phyloP scores from a whole-genome alignment of 1,140 invertebrate genomes.

The Ceratoteleas bidentatus region DNA sequence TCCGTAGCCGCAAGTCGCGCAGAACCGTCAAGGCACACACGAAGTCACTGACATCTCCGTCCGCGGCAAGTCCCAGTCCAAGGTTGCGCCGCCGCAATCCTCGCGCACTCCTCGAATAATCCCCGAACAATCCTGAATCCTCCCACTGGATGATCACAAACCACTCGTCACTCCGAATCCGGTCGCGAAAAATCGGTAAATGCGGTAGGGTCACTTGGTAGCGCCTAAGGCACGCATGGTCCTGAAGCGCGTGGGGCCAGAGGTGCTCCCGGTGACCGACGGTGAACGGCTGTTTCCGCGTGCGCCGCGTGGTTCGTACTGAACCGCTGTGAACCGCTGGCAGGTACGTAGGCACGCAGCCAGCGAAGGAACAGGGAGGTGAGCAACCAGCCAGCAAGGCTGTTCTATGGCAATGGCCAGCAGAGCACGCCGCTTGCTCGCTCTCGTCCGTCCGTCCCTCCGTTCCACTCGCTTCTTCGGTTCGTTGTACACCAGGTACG shows the following conservation, averaged over 20 bases:
- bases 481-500: slow-evolving; percentile 61
- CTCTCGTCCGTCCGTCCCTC: slow-evolving; percentile 68
- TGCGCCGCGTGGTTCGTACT: slow-evolving; percentile 80
- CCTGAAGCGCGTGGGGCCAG: slow-evolving; percentile 54
- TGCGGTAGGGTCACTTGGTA: background rate
- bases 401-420: slow-evolving; percentile 64
- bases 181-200: background rate
- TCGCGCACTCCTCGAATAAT: slow-evolving; percentile 27
- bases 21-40: slow-evolving; percentile 70
- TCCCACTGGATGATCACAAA: too few relatives aligned
- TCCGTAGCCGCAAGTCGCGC: slow-evolving; percentile 54
- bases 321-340: slow-evolving; percentile 72
- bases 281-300: slow-evolving; percentile 78
- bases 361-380: slow-evolving; percentile 58
- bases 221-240: background rate
- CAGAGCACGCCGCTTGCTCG: slow-evolving; percentile 57
- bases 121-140: too few relatives aligned
- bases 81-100: slow-evolving; percentile 27
- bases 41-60: slow-evolving; percentile 69
- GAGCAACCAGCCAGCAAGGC: slow-evolving; percentile 69
- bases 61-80: slow-evolving; percentile 43
- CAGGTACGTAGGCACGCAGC: slow-evolving; percentile 66
- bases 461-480: slow-evolving; percentile 62
- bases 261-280: slow-evolving; percentile 63
- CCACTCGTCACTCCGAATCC: too few relatives aligned